phyloP scores from a whole-genome alignment of 2,113 vertebrate species.

The Okapia johnstoni region DNA sequence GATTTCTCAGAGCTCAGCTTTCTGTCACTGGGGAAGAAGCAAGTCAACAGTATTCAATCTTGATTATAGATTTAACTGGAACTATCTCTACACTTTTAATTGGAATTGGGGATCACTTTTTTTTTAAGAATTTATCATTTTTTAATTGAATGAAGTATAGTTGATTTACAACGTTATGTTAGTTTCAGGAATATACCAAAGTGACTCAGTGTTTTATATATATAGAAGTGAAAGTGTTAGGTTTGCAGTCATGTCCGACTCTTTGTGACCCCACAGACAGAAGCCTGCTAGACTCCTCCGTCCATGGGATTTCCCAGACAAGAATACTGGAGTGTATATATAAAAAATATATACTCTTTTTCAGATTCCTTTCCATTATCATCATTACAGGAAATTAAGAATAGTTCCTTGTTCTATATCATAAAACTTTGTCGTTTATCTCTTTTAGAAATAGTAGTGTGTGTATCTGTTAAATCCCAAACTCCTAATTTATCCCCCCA shows the following conservation, averaged over 20 bases:
- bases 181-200: not conserved
- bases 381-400: not conserved
- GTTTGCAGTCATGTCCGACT: not conserved
- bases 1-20: not conserved
- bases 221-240: not conserved
- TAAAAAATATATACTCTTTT: not conserved
- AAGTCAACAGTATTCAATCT: not conserved
- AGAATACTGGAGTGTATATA: not conserved
- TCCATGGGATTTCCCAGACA: not conserved
- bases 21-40: not conserved
- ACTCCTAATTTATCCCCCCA: not conserved
- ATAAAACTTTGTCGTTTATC: not conserved
- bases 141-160: not conserved
- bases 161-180: not conserved
- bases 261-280: not conserved
- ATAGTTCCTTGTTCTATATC: not conserved
- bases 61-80: not conserved
- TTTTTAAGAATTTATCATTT: not conserved
- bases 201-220: not conserved
- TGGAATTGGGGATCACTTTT: not conserved
- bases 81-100: not conserved
- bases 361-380: not conserved
- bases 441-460: not conserved
- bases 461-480: not conserved
- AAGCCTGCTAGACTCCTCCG: not conserved